phyloP scores from a whole-genome alignment of 2,797 vertebrate genomes.

The Alfaro cultratus region DNA sequence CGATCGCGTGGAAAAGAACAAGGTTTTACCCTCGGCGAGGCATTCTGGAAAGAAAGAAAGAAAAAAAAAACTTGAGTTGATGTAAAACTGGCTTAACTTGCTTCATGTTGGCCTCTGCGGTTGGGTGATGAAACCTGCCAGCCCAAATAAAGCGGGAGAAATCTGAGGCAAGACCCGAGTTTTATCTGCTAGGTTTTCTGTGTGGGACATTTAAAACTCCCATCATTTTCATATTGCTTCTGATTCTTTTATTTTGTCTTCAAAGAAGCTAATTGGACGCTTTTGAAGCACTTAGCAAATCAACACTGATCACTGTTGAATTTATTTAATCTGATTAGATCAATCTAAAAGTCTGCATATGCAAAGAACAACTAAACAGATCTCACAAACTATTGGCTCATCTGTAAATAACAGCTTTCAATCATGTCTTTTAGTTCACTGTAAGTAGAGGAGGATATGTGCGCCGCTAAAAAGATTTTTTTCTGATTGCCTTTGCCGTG shows the following conservation, averaged over 20 bases:
- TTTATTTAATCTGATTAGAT: background rate
- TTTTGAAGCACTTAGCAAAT: background rate
- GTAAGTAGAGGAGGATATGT: background rate
- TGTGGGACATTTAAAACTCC: background rate
- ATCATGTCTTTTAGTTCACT: background rate
- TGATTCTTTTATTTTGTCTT: no score
- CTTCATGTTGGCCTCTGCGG: background rate
- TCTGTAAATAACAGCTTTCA: background rate
- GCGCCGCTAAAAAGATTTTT: background rate
- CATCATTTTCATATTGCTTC: background rate
- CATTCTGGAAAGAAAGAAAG: background rate
- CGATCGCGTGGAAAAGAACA: background rate
- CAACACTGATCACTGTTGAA: background rate
- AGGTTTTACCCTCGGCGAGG: background rate
- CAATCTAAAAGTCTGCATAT: background rate
- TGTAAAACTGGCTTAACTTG: conserved; percentile 8
- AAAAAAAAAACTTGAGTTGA: background rate
- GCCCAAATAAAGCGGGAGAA: background rate
- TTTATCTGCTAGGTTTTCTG: background rate
- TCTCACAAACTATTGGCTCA: background rate
- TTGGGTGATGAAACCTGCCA: background rate
- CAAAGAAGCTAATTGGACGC: background rate
- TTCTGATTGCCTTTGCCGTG: background rate
- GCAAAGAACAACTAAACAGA: background rate
- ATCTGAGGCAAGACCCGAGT: background rate